Conservation (phyloP, 2,797 vertebrate genomes). For the Sebastes melanostomus region DNA sequence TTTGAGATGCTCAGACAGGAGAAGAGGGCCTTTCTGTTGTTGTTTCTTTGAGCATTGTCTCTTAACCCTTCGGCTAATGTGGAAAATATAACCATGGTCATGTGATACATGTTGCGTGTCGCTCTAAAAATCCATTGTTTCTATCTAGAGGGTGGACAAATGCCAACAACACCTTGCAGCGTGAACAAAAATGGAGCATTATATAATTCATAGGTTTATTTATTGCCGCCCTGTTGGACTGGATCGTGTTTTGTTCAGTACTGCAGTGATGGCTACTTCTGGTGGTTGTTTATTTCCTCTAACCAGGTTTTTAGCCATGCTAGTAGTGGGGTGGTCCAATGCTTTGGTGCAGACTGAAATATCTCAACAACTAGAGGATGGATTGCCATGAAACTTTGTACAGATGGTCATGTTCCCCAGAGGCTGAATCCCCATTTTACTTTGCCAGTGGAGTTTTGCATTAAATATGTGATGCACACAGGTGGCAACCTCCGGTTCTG, state of each 20-base stretch:
- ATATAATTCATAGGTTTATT: constrained; percentile 2
- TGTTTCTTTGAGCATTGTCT: constrained; percentile 14
- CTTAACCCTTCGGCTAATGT: constrained; percentile 39
- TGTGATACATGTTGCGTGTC: constrained; percentile 64
- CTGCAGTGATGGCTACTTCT: background rate
- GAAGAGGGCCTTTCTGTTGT: constrained; percentile 3
- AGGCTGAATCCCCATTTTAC: background rate
- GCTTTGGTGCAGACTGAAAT: background rate
- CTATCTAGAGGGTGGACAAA: background rate
- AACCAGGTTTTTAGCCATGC: background rate
- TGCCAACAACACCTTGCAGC: constrained; percentile 18
- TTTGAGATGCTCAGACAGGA: background rate
- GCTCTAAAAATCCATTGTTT: constrained; percentile 57
- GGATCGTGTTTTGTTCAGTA: background rate
- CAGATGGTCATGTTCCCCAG: background rate
- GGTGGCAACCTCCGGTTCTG: too few relatives aligned
- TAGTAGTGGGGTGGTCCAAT: rapidly evolving
- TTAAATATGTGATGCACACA: background rate
- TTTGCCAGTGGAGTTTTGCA: background rate
- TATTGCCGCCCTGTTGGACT: background rate
- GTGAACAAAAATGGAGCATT: background rate
- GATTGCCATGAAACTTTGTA: background rate
- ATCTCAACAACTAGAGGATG: background rate
- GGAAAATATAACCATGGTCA: constrained; percentile 70
- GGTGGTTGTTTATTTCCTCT: background rate